Evolutionary conservation across 2,888 invertebrate genomes (phyloP).

Genomic region (Thereva unica): DNA sequence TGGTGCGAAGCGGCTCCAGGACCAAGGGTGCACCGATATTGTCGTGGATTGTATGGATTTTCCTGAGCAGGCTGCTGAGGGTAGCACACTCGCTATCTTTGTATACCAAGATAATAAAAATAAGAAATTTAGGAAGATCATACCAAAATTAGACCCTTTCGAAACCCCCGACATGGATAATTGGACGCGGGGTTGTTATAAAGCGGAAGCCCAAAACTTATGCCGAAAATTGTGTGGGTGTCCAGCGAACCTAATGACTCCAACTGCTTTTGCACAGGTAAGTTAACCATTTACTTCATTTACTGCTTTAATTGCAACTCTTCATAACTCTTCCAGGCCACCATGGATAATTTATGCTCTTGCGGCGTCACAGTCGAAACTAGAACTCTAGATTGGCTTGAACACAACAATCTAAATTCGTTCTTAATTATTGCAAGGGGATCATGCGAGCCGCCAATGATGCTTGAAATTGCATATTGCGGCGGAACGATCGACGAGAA

Average conservation of each 20-base stretch:
- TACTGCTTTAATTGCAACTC: conserved; percentile 56
- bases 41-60: conserved; percentile 73
- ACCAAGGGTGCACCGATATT: conserved; percentile 60
- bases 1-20: conserved; percentile 62
- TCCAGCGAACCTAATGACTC: conserved; percentile 75
- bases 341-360: no score
- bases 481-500: conserved; percentile 56
- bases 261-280: conserved; percentile 73
- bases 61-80: conserved; percentile 75
- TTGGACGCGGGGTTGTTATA: conserved; percentile 68
- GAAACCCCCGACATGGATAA: conserved; percentile 62
- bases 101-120: conserved; percentile 60
- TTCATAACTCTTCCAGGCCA: conserved; percentile 58
- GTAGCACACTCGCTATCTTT: conserved; percentile 67
- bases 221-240: conserved; percentile 73
- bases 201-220: conserved; percentile 76
- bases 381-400: conserved; percentile 66
- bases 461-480: conserved; percentile 73
- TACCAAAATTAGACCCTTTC: conserved; percentile 20
- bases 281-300: conserved; percentile 10
- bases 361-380: no score
- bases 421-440: conserved; percentile 74
- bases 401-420: conserved; percentile 74
- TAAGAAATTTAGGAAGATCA: conserved; percentile 35
- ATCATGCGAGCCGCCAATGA: conserved; percentile 73